These are phyloP conservation scores for Anthoscopus minutus DNA, from an alignment of 2,113 vertebrate species.

Conservation along the genomic window DNA sequence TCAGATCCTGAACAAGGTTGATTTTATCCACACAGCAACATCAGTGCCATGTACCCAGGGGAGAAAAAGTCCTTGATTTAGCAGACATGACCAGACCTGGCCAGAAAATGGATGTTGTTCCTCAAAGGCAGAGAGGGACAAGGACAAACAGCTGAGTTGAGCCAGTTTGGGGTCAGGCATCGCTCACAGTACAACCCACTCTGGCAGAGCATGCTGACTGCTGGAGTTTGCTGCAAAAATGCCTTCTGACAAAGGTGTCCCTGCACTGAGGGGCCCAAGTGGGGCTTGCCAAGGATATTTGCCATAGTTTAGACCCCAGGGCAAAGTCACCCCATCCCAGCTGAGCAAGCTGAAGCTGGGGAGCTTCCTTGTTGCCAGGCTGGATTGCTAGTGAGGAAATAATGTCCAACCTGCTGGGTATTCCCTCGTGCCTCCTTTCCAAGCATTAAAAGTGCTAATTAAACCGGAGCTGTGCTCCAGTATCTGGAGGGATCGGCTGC, in stretches of 20 bases:
- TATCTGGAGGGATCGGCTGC: background rate
- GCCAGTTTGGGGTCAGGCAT: background rate
- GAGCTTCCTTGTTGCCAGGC: background rate
- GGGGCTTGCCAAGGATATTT: background rate
- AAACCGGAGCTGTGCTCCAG: background rate
- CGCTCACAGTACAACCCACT: background rate
- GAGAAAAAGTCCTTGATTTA: background rate
- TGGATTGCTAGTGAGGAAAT: background rate
- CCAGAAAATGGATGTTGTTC: background rate
- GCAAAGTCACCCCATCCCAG: background rate
- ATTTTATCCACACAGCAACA: background rate
- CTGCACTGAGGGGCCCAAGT: background rate
- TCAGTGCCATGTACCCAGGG: background rate
- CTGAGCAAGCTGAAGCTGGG: background rate
- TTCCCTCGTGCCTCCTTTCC: background rate
- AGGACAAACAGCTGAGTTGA: background rate
- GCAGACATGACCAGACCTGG: background rate
- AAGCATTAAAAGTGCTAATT: constrained; percentile 41
- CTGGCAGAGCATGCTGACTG: background rate
- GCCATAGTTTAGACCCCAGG: background rate
- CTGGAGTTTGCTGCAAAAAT: background rate
- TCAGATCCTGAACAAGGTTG: background rate
- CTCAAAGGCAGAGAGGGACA: background rate
- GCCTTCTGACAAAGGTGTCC: background rate
- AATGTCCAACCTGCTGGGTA: background rate